phyloP scores from a whole-genome alignment of 2,113 vertebrate genomes.

The Lamprotornis superbus region DNA sequence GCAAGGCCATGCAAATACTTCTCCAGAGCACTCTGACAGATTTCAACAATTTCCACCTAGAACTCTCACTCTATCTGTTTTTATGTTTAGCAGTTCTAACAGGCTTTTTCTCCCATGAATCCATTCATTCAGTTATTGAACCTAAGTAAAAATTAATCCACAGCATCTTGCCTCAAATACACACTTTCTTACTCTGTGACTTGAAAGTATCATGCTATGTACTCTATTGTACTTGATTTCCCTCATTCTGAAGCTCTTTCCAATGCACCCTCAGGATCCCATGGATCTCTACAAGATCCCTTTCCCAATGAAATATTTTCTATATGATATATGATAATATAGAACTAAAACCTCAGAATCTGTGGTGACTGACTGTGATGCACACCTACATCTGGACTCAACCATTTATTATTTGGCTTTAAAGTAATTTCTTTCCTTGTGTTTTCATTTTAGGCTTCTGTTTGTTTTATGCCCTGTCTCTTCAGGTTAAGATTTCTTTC shows the following conservation, averaged over 20 bases:
- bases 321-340: not conserved
- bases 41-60: not conserved
- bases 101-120: not conserved
- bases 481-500: slow-evolving; percentile 51
- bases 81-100: not conserved
- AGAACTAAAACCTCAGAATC: not conserved
- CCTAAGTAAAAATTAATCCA: not conserved
- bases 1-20: not conserved
- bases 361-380: not conserved
- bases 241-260: not conserved
- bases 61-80: not conserved
- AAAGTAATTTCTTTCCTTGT: slow-evolving; percentile 34
- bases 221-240: not conserved
- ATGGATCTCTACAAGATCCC: not conserved
- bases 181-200: not conserved
- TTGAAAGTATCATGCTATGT: not conserved
- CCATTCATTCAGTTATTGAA: not conserved
- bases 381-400: not conserved
- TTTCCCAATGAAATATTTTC: not conserved
- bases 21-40: not conserved
- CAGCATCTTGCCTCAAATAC: not conserved
- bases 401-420: slow-evolving; percentile 36
- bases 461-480: slow-evolving; percentile 36
- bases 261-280: not conserved
- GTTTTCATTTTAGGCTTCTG: not conserved